Evolutionary conservation across 2,797 vertebrate genomes (phyloP).

Genomic region (Tenualosa thibaudeaui): DNA sequence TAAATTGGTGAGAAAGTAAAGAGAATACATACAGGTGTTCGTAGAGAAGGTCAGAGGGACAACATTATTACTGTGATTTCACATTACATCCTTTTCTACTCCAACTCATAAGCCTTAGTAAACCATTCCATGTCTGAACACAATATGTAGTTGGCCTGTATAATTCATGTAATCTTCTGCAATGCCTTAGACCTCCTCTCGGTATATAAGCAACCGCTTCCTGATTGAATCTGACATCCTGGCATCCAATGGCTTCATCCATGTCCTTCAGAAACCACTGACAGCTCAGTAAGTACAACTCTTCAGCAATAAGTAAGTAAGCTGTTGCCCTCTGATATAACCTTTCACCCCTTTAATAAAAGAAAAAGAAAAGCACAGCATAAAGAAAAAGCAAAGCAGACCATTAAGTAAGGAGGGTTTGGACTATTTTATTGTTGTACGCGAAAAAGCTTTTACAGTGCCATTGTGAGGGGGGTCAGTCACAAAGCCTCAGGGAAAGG

Average conservation of each 20-base stretch:
- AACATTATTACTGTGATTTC: not conserved
- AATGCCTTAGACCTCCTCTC: slow-evolving; percentile 67
- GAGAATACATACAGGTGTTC: not conserved
- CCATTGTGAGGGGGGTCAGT: too few relatives aligned
- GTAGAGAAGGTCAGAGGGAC: not conserved
- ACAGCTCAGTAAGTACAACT: slow-evolving; percentile 60
- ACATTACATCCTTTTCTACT: too few relatives aligned
- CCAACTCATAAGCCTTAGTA: not conserved
- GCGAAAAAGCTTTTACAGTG: too few relatives aligned
- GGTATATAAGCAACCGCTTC: slow-evolving; percentile 81
- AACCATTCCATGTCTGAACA: not conserved
- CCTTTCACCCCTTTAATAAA: too few relatives aligned
- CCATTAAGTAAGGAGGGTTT: too few relatives aligned
- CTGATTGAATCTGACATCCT: slow-evolving; percentile 80
- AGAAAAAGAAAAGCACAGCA: too few relatives aligned
- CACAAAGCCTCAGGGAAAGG: too few relatives aligned
- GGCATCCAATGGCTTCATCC: slow-evolving; percentile 91
- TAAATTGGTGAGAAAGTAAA: slow-evolving; percentile 57
- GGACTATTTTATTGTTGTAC: too few relatives aligned
- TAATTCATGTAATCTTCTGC: not conserved
- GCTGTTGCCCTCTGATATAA: too few relatives aligned
- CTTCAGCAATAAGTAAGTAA: not conserved
- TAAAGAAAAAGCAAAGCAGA: too few relatives aligned
- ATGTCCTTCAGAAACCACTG: slow-evolving; percentile 84
- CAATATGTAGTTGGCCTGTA: not conserved